Base-by-base conservation (phyloP, 2,888 invertebrate genomes). In the Torymus aiolomorphi region DNA sequence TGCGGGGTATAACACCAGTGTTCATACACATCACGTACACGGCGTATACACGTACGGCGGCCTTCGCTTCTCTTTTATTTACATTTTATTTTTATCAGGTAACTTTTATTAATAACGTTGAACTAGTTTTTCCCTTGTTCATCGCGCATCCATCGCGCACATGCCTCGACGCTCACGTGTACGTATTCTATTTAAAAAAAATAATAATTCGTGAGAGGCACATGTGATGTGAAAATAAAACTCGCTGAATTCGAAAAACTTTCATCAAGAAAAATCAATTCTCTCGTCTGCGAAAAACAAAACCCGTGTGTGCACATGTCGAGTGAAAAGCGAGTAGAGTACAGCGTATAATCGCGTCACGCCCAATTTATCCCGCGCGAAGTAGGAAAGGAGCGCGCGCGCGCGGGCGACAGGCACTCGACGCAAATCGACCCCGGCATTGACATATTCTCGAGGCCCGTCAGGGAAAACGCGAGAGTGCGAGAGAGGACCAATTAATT, bases 51-150 rank as follows among this genome's bases (percentile, higher is more conserved):
- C 42, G 42, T 42, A 42, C 5, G 42, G 42, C 72, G 62, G 31
- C 56, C 71, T 66, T 80, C 81, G 79, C 80, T 82, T 81, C 24
- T 54, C 74, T 24, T 74, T 65, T 65, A 74, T 76, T 77, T 69
- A 54, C 72, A 18, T 70, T 83, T 74, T 81, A 63, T 81, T 84
- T 83, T 84, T 84, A 75, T 84, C 84, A 66, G 42, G 16, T 51
- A 16, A 13, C 71, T 63, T 63, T 71, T 77, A 77, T 77, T 65
- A 76, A 76, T 80, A 70, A 63, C 57, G 61, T 11, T 76, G 71
- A 62, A 61, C 76, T 76, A 67, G 67, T 67, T 80, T 72, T 20
- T 42, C 42, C 52, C 57, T 72, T 72, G 57, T 20, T 76, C 59
- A 16, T 24, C 18, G n/a, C 12, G n/a, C 14, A 52, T 16, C 49